These are phyloP conservation scores for Diabrotica virgifera DNA, from an alignment of 1,140 invertebrate species.

Conservation along the genomic window DNA sequence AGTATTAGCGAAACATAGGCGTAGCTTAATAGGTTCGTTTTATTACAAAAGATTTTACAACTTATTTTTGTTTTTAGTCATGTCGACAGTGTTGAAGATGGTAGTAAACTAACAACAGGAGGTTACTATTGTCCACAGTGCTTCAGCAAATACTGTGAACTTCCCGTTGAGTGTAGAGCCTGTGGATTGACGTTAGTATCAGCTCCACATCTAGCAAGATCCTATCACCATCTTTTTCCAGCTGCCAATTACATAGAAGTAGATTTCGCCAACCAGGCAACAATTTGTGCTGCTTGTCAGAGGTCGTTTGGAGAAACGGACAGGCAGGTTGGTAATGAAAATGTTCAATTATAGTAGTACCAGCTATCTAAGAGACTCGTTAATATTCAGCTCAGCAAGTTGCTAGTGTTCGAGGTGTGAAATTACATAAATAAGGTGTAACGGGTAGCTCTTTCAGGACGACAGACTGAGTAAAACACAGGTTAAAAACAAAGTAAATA, in stretches of 20 bases:
- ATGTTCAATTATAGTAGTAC: too few relatives aligned
- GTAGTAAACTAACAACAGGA: conserved; percentile 62
- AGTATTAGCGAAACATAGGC: too few relatives aligned
- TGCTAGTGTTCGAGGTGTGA: too few relatives aligned
- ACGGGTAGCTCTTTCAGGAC: too few relatives aligned
- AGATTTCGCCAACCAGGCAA: conserved; percentile 52
- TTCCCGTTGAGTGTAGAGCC: conserved; percentile 93
- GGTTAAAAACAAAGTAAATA: too few relatives aligned
- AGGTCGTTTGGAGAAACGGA: conserved; percentile 65
- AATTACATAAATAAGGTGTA: too few relatives aligned
- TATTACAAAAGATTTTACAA: neutral
- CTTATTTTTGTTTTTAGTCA: conserved; percentile 59
- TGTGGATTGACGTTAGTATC: conserved; percentile 97
- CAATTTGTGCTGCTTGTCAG: conserved; percentile 69
- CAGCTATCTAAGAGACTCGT: too few relatives aligned
- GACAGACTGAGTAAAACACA: too few relatives aligned
- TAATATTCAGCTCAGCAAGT: too few relatives aligned
- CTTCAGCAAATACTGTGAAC: conserved; percentile 94
- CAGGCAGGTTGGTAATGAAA: conserved; percentile 67
- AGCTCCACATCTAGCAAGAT: conserved; percentile 93
- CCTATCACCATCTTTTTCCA: conserved; percentile 96
- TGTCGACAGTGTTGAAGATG: conserved; percentile 69
- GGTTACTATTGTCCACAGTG: conserved; percentile 97
- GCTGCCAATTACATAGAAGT: conserved; percentile 80
- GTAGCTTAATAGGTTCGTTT: too few relatives aligned